Evolutionary conservation across 2,113 vertebrate genomes (phyloP).

Genomic region (Lepidothrix coronata): DNA sequence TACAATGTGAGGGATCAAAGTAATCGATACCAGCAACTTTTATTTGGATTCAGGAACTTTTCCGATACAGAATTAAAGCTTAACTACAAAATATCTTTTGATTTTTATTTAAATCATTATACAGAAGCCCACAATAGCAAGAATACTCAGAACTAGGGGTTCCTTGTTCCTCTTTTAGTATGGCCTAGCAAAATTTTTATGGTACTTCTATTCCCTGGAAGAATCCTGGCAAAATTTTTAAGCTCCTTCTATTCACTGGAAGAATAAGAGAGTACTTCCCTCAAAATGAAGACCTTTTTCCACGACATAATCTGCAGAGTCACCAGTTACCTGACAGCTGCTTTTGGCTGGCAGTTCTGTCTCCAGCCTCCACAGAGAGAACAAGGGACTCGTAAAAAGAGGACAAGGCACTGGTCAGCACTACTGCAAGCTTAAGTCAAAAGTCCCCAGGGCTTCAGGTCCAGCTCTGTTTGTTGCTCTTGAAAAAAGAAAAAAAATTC

Average conservation of each 20-base stretch:
- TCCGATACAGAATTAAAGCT: background rate
- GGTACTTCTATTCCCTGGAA: background rate
- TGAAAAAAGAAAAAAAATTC: background rate
- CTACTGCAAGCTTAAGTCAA: background rate
- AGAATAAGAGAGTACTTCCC: conserved; percentile 14
- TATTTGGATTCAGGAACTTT: background rate
- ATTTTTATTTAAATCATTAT: background rate
- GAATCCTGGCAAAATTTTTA: background rate
- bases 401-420: background rate
- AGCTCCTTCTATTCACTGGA: background rate
- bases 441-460: background rate
- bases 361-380: background rate
- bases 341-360: background rate
- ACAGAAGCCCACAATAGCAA: background rate
- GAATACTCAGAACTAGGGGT: background rate
- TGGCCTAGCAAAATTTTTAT: background rate
- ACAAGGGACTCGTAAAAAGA: background rate
- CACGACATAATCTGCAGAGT: background rate
- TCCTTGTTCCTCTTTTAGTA: background rate
- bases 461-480: background rate
- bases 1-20: background rate
- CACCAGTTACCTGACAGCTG: background rate
- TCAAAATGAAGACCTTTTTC: background rate
- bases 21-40: background rate
- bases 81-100: background rate